Evolutionary conservation across 2,797 vertebrate species (phyloP), one percentile per base, ranked within the genome.

Genomic region (Anas georgica): DNA sequence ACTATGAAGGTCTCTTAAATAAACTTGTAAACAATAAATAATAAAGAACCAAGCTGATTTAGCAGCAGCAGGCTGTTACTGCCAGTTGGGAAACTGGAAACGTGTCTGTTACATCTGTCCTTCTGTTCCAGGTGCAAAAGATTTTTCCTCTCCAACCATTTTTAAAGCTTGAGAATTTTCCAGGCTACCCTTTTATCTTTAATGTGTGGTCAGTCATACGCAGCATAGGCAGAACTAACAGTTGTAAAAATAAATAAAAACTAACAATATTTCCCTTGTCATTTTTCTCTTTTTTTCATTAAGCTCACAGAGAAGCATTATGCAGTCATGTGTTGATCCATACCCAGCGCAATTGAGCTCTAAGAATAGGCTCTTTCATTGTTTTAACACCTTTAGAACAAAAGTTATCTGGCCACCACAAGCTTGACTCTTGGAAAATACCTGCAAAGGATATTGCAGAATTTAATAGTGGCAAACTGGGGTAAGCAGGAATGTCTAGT

Each of bases 351-450:
- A 88, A 78, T 7, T 25, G 58, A 74, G 75, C 72, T 83, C 69
- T 60, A 83, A 45, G 68, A 92, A 94, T 0, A 74, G 56, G 64
- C 64, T 80, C 72, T 29, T 93, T 82, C 22, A 80, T 82, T 18
- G 5, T 92, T 85, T 87, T 86, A 95, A 82, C 56, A 87, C 82
- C 60, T 72, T 33, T 33, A 94, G 59, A 93, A 77, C 41, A 88
- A 75, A 80, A 88, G 10, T 6, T 43, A 73, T 48, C 63, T 74
- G 63, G 70, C 39, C 73, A 93, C 70, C 39, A 46, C 1, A 1
- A 52, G 55, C 56, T 88, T 79, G 28, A 60, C 83, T 88, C 76
- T 37, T 39, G 41, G 46, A 80, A 87, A 94, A 90, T 37, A 63
- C 63, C 69, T 10, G 60, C 72, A 81, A 67, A 93, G 67, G 45